Evolutionary conservation across 2,797 vertebrate species (phyloP).

Genomic region (Acrocephalus scirpaceus): DNA sequence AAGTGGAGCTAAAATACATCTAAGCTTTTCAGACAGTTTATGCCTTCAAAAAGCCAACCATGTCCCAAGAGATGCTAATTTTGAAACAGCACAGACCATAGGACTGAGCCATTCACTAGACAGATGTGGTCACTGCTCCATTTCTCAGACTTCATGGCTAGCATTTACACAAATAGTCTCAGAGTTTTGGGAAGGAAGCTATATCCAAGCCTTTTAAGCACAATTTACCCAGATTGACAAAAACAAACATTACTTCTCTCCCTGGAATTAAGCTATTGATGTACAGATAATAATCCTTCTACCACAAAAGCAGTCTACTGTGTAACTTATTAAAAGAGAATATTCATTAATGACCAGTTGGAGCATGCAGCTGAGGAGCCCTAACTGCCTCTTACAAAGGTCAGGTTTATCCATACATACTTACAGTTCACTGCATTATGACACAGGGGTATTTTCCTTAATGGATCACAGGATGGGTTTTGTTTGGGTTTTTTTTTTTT

Average conservation of each 20-base stretch:
- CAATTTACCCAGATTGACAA: constrained; percentile 1
- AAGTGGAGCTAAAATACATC: constrained; percentile 22
- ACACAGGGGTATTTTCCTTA: not conserved
- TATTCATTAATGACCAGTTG: not conserved
- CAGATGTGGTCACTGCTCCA: not conserved
- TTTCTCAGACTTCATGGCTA: constrained; percentile 29
- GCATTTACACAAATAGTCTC: constrained; percentile 34
- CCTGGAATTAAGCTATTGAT: constrained; percentile 23
- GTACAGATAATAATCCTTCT: constrained; percentile 5
- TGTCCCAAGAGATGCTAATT: constrained; percentile 37
- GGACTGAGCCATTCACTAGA: constrained; percentile 15
- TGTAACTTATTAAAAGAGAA: not conserved
- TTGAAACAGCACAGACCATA: constrained; percentile 49
- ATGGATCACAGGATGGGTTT: fast-evolving
- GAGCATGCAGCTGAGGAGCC: not conserved
- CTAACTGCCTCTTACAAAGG: not conserved
- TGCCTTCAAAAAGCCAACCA: not conserved
- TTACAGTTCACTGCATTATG: not conserved
- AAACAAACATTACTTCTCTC: constrained; percentile 12
- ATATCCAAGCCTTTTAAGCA: constrained; percentile 7
- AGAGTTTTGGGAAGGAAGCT: not conserved
- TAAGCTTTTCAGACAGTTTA: constrained; percentile 37
- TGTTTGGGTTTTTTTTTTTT: too few relatives aligned
- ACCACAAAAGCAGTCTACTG: not conserved
- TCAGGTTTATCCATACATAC: not conserved